A percentile compares a stretch with the other conserved stretches of the same genome.
These are phyloP conservation scores for Mormyrus hasselquistii DNA, from an alignment of 2,797 vertebrate genomes.

Conservation along the genomic window DNA sequence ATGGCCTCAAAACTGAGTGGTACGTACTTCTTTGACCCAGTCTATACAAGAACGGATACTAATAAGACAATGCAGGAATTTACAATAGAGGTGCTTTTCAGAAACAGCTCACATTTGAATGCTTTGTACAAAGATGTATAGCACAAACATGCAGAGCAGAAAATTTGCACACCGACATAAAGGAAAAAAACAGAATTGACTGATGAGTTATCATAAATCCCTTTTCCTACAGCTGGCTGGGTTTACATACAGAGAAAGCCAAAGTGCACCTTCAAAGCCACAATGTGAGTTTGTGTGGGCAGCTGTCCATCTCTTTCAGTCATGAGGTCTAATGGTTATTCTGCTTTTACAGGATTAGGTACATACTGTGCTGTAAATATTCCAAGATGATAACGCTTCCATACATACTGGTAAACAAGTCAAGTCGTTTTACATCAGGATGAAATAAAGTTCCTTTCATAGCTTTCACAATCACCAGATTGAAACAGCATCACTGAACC, in stretches of 20 bases:
- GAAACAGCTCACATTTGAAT: neutral
- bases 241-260: neutral
- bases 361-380: neutral
- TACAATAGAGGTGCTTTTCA: neutral
- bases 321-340: neutral
- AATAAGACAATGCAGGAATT: neutral
- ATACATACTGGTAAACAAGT: neutral
- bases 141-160: neutral
- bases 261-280: neutral
- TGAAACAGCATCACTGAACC: neutral
- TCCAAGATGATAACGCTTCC: neutral
- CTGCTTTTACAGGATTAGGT: neutral
- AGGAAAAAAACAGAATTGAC: neutral
- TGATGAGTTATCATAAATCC: neutral
- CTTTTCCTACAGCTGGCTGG: neutral
- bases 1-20: neutral
- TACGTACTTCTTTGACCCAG: neutral
- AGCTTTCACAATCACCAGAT: neutral
- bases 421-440: neutral
- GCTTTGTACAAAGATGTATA: neutral
- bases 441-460: neutral
- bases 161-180: neutral
- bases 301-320: neutral
- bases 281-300: neutral
- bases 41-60: neutral